Percentiles rank a stretch among this genome's conserved stretches.
Evolutionary conservation across 2,888 invertebrate genomes (phyloP).

Genomic region (Chrysina gloriosa): DNA sequence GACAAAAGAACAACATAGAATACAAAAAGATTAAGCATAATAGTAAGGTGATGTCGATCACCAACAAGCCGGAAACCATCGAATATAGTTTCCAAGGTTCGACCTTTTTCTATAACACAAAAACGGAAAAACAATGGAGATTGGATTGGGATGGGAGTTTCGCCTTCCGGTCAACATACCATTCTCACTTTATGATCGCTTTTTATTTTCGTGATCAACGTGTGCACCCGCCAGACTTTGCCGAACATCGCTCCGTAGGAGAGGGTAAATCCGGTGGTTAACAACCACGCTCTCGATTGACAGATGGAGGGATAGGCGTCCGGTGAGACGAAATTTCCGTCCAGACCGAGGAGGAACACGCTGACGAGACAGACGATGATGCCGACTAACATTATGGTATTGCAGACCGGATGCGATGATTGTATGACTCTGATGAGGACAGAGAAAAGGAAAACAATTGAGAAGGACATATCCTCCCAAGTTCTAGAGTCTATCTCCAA

Average conservation of each 20-base stretch:
- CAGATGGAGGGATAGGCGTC: slow-evolving; percentile 81
- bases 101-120: slow-evolving; percentile 79
- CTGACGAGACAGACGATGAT: slow-evolving; percentile 92
- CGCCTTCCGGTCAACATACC: too few species aligned
- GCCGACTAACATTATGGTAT: slow-evolving; percentile 95
- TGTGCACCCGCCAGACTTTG: slow-evolving; percentile 98
- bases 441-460: neutral
- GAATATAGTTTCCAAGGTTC: slow-evolving; percentile 97
- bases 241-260: slow-evolving; percentile 99
- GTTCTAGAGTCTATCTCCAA: too few species aligned
- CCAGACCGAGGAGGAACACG: slow-evolving; percentile 88
- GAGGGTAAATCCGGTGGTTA: slow-evolving; percentile 95
- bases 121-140: neutral
- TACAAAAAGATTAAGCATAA: too few species aligned
- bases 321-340: slow-evolving; percentile 84
- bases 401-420: slow-evolving; percentile 97
- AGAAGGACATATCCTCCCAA: too few species aligned
- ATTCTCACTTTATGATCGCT: slow-evolving; percentile 82
- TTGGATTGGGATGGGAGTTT: too few species aligned
- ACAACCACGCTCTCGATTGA: slow-evolving; percentile 92
- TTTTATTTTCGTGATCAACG: slow-evolving; percentile 94
- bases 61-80: slow-evolving; percentile 89
- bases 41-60: slow-evolving; percentile 88
- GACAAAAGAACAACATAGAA: too few species aligned
- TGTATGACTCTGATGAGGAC: slow-evolving; percentile 84